Evolutionary conservation across 1,140 invertebrate species (phyloP), one percentile per base, ranked within the genome.

Genomic region (Halesus radiatus): DNA sequence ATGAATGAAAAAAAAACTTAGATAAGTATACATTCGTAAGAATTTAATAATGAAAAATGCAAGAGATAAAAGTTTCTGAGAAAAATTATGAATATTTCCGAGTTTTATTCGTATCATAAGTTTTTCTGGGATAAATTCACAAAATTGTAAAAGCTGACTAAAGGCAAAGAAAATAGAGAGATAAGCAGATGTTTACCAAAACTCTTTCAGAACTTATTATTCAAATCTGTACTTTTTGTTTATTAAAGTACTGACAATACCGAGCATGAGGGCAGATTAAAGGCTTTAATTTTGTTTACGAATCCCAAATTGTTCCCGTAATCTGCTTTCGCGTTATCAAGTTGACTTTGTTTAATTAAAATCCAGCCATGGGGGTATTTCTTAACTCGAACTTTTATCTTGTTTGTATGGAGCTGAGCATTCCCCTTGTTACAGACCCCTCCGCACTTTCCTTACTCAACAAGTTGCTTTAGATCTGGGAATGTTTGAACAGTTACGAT

Each of bases 341-440:
- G 53, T 72, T 58, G 72, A 75, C 72, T 75, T 75, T 75, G 72
- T 75, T 75, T 75, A 75, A 75, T 75, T 75, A 75, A 75, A 75
- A 75, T 58, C 72, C 53, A 58, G 29, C 20, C 52, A 75, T 29
- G 72, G 45, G 70, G 70, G 70, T 73, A 75, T 75, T 56, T 58
- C 72, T 75, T 75, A 75, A 22, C 72, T 75, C 53, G 23, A 75
- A 75, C 72, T 75, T 58, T 75, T 75, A 75, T 75, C 72, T 75
- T 75, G 72, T 75, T 75, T 75, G 72, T 75, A 29, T 75, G 72
- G 52, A 58, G n/a, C 72, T 18, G 18, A 58, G 53, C 72, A 32
- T 32, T 26, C 54, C 52, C 58, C 26, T 54, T 58, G 45, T 72
- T 70, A 70, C 15, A 10, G n/a, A 56, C 10, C 37, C 37, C 37